These are phyloP conservation scores for Xestia xanthographa DNA, from an alignment of 2,888 invertebrate species.

Conservation along the genomic window DNA sequence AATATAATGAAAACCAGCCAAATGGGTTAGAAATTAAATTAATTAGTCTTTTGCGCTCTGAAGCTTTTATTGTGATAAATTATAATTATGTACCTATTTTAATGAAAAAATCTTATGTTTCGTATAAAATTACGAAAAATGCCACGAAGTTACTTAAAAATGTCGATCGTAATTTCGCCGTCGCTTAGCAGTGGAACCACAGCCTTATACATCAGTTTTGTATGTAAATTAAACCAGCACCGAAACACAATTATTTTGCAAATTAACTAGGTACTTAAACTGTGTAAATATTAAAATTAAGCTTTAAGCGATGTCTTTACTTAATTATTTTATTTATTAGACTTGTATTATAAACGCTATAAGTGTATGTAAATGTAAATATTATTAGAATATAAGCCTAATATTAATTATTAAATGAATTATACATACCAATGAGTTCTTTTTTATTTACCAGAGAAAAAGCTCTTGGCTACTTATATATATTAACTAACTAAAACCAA, in stretches of 20 bases:
- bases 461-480: neutral
- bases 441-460: neutral
- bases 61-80: constrained; percentile 5
- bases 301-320: constrained; percentile 13
- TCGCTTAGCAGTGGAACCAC: neutral
- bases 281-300: constrained; percentile 37
- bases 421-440: neutral
- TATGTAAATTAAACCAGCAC: constrained; percentile 16
- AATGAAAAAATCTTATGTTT: neutral
- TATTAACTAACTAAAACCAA: neutral
- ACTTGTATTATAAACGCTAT: constrained; percentile 1
- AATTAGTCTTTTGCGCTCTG: neutral
- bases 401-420: constrained; percentile 21
- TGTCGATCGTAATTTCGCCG: neutral
- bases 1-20: neutral
- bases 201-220: neutral
- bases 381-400: constrained; percentile 17
- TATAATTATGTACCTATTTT: neutral
- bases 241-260: constrained; percentile 10
- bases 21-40: neutral
- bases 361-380: constrained; percentile 51
- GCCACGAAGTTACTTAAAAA: accelerated
- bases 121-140: neutral
- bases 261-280: constrained; percentile 10
- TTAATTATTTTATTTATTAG: constrained; percentile 10